Percentiles rank a stretch among this genome's conserved stretches.
phyloP scores from a whole-genome alignment of 2,888 invertebrate genomes.

The Diploptera punctata region DNA sequence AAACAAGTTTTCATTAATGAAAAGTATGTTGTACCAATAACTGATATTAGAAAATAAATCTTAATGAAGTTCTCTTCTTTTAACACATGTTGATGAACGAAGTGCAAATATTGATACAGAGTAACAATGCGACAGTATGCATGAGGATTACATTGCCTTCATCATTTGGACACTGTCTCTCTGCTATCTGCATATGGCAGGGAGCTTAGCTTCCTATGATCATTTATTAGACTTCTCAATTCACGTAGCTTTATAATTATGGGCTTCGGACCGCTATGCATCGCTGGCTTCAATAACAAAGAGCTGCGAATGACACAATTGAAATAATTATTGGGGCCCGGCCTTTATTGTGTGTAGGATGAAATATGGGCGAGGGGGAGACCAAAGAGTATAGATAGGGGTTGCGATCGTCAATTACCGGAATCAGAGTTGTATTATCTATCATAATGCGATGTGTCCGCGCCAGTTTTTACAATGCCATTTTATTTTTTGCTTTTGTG shows the following conservation, averaged over 20 bases:
- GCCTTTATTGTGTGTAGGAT: background rate
- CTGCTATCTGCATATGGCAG: conserved; percentile 1
- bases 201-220: background rate
- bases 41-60: too few relatives aligned
- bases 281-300: conserved; percentile 16
- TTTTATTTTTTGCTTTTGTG: too few relatives aligned
- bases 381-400: background rate
- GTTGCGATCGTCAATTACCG: background rate
- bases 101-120: too few relatives aligned
- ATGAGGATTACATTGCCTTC: too few relatives aligned
- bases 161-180: too few relatives aligned
- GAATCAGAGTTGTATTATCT: background rate
- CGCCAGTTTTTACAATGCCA: too few relatives aligned
- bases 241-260: background rate
- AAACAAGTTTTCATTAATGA: too few relatives aligned
- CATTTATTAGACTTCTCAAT: conserved; percentile 1
- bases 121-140: too few relatives aligned
- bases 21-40: too few relatives aligned
- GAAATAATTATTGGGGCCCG: conserved; percentile 18
- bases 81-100: too few relatives aligned
- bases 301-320: conserved; percentile 24
- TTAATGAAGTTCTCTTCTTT: too few relatives aligned
- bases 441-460: too few relatives aligned
- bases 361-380: background rate
- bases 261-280: background rate